These are phyloP conservation scores for Tetheella fluctuosa DNA, from an alignment of 2,888 invertebrate genomes.

Conservation along the genomic window DNA sequence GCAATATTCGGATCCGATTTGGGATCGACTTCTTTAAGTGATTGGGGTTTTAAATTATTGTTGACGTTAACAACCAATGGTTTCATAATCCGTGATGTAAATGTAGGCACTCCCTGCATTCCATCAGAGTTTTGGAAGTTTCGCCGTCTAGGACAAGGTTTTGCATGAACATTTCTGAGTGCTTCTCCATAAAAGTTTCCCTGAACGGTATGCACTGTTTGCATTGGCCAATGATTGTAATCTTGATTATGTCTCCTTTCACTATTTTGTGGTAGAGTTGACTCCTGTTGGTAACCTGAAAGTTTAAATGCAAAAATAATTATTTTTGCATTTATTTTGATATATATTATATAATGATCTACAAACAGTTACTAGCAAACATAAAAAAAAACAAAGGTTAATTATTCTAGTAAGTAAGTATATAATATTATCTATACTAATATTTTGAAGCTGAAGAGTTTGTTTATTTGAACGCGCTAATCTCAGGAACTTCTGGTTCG, in stretches of 20 bases:
- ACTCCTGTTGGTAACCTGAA: slow-evolving; percentile 8
- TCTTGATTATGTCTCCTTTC: not conserved
- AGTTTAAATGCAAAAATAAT: not conserved
- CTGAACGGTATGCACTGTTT: not conserved
- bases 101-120: not conserved
- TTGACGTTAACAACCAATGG: not conserved
- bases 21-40: not conserved
- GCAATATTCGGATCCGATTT: not conserved
- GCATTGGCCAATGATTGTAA: not conserved
- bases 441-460: no score
- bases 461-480: no score
- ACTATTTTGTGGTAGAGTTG: not conserved
- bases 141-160: slow-evolving; percentile 6
- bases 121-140: slow-evolving; percentile 4
- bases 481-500: no score
- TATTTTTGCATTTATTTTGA: no score
- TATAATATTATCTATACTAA: no score
- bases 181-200: slow-evolving; percentile 4
- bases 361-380: no score
- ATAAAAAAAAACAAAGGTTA: no score
- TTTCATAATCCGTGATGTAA: not conserved
- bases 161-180: not conserved
- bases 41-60: not conserved
- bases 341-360: no score
- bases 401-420: no score